These are phyloP conservation scores for Eurytoma californica DNA, from an alignment of 2,888 invertebrate genomes.

Conservation along the genomic window DNA sequence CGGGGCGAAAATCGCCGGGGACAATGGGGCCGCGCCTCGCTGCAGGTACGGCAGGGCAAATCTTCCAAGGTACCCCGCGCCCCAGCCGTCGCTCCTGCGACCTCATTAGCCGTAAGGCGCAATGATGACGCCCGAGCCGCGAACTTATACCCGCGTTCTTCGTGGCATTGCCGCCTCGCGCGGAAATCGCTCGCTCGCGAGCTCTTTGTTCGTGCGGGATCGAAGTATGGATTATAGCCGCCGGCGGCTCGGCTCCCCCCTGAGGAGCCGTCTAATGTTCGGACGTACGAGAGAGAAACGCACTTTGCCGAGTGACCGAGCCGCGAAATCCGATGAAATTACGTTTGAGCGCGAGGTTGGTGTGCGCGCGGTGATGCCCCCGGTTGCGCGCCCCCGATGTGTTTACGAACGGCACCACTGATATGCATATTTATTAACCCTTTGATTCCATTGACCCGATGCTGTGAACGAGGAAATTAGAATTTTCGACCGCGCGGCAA, in stretches of 20 bases:
- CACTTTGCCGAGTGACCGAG: too few species aligned
- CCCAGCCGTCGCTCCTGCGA: slow-evolving; percentile 4
- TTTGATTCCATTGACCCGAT: neutral
- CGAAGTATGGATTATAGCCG: slow-evolving; percentile 26
- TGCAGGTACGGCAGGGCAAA: slow-evolving; percentile 9
- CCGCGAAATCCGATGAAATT: slow-evolving; percentile 19
- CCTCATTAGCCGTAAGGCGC: slow-evolving; percentile 53
- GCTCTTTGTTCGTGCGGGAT: slow-evolving; percentile 8
- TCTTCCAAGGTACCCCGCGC: slow-evolving; percentile 33
- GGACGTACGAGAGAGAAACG: too few species aligned
- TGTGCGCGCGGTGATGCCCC: neutral
- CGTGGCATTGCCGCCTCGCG: slow-evolving; percentile 31
- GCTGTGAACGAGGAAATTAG: too few species aligned
- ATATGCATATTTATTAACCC: slow-evolving; percentile 28
- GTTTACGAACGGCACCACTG: neutral
- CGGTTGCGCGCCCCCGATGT: too few species aligned
- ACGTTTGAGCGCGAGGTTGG: neutral
- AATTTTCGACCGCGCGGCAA: neutral
- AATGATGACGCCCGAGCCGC: too few species aligned
- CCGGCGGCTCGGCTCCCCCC: slow-evolving; percentile 16
- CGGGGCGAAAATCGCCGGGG: neutral
- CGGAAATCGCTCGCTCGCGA: neutral
- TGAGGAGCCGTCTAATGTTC: neutral
- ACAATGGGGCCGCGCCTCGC: too few species aligned
- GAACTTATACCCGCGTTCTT: slow-evolving; percentile 42